These are phyloP conservation scores for Leptinotarsa tumamoca DNA, from an alignment of 2,888 invertebrate genomes.

Conservation along the genomic window DNA sequence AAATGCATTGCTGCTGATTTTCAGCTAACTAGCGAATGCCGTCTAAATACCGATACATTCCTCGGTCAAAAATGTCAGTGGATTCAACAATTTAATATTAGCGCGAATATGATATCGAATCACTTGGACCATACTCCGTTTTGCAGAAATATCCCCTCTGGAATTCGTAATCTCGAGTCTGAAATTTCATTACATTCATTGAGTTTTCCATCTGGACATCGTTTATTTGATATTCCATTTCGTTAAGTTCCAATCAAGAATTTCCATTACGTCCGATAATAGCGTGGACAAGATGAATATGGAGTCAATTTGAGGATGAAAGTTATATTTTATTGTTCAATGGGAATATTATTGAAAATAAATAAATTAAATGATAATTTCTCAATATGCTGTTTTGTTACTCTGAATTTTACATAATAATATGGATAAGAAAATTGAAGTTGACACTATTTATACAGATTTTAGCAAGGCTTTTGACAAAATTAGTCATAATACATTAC, in stretches of 20 bases:
- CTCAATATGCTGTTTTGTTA: too few relatives aligned
- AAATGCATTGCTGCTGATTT: neutral
- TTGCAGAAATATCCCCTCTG: constrained; percentile 54
- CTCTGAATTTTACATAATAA: too few relatives aligned
- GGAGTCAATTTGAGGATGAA: neutral
- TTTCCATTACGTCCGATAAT: constrained; percentile 35
- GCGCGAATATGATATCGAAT: constrained; percentile 40
- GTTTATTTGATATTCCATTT: constrained; percentile 57
- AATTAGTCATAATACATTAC: too few relatives aligned
- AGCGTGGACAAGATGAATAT: neutral
- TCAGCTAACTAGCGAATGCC: neutral
- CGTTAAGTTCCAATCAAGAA: constrained; percentile 58
- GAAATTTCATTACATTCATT: constrained; percentile 60
- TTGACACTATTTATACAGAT: too few relatives aligned
- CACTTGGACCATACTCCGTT: constrained; percentile 50
- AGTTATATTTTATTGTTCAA: neutral
- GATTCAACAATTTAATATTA: constrained; percentile 43
- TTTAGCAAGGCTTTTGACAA: too few relatives aligned
- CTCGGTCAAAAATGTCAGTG: constrained; percentile 44
- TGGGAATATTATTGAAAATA: too few relatives aligned
- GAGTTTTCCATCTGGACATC: constrained; percentile 57
- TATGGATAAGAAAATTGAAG: too few relatives aligned
- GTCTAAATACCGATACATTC: constrained; percentile 38
- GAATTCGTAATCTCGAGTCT: constrained; percentile 62
- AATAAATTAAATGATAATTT: too few relatives aligned